Base-by-base conservation (phyloP, 2,888 invertebrate genomes). In the Nemapogon koenigi region DNA sequence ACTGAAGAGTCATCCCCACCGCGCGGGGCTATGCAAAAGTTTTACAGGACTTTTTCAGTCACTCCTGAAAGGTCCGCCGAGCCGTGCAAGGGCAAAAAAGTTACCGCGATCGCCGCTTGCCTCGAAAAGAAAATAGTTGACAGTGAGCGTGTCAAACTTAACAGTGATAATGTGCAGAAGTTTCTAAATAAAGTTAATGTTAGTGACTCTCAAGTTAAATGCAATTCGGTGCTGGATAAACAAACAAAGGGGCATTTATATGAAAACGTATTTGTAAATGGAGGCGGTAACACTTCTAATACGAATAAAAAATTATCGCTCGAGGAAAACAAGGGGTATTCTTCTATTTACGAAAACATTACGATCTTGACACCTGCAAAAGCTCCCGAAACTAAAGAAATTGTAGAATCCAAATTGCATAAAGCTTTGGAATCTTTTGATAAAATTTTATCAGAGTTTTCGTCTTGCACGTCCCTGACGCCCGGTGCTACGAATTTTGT, bases 21-120 rank as follows among this genome's bases (percentile, higher is more conserved):
- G 42, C 62, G 56, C 41, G 62, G 62, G 55, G 66, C 76, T 26
- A 60, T 73, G 52, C 80, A 79, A 61, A 76, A 72, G 52, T 75
- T 80, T 59, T 79, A 79, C 68, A 73, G 76, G 67, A 76, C 78
- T 40, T 78, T 78, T 58, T 75, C 76, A 62, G 68, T 75, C 50
- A 65, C 60, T 44, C 54, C 67, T 47, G 72, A 71, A 58, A 52
- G 55, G 46, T 54, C 64, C 41, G 43, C 60, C 49, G 75, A 76
- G 48, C 29, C 35, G 27, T 57, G 59, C 43, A 76, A 76, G 57
- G 67, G 66, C 45, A 64, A 59, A 39, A 78, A 78, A 64, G 76
- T 76, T 45, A 75, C 75, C 51, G 73, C 76, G 47, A 73, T 78
- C 45, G 76, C 76, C 40, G 76, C 76, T 42, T 68, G 69, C 42